Conservation (phyloP, 2,113 vertebrate genomes). For the Desmodus rotundus region DNA sequence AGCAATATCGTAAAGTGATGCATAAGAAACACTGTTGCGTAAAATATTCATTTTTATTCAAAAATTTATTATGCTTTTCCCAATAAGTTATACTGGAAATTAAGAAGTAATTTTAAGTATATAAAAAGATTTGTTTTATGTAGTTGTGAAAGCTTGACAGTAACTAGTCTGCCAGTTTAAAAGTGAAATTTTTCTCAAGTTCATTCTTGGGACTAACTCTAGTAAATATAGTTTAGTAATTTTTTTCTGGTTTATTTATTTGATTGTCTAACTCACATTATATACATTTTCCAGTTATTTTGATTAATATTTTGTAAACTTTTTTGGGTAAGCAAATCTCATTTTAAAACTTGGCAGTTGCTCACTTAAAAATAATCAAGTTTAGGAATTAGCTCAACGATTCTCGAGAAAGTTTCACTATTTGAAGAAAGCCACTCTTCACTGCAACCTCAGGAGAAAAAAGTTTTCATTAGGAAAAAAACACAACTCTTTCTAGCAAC, state of each 20-base stretch:
- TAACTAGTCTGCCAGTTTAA: background rate
- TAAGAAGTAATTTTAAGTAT: background rate
- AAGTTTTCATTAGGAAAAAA: background rate
- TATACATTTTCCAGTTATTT: background rate
- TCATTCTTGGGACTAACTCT: background rate
- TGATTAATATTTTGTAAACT: background rate
- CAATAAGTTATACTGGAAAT: background rate
- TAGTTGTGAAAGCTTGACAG: constrained; percentile 14
- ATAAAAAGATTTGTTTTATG: background rate
- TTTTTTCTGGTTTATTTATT: background rate
- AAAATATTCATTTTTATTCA: background rate
- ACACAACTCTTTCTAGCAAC: background rate
- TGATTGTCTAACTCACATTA: background rate
- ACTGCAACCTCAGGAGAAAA: background rate
- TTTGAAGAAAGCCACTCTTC: background rate
- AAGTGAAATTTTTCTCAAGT: background rate
- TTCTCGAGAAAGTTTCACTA: background rate
- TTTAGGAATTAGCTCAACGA: background rate
- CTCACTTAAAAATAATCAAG: background rate
- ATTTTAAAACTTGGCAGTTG: background rate
- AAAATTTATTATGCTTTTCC: background rate
- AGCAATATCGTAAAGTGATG: background rate
- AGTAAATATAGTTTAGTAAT: background rate
- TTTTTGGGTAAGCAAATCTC: background rate
- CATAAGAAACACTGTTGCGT: background rate